Base-by-base conservation (phyloP, 2,888 invertebrate species). In the Aromia moschata region DNA sequence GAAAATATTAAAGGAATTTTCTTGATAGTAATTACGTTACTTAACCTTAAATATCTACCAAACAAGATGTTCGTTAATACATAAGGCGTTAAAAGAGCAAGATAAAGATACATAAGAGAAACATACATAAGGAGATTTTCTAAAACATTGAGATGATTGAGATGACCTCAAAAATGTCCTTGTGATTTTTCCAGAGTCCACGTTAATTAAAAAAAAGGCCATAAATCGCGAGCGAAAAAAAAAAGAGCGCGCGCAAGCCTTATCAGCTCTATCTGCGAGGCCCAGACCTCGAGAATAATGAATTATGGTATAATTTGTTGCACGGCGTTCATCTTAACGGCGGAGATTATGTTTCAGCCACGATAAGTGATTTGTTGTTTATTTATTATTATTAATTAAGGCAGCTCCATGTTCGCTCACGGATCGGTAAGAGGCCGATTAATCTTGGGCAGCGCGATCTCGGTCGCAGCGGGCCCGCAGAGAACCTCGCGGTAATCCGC, bases 371-470 rank as follows among this genome's bases (percentile, higher is more conserved):
- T 62, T 67, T 64, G 65, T 64, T 62, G 67, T 69, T 69, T 67
- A 69, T 67, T 67, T 69, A 62, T 62, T 65, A 56, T 64, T 69
- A 68, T 68, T 68, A 55, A 44, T 44, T 40, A 57, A 58, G 62
- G 68, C 63, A 66, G 70, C 65, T 67, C 68, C 67, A 70, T 73
- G 70, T 71, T 67, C 64, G 67, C 68, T 71, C 67, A 68, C 65
- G 71, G 65, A 68, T 69, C 64, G 65, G 68, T 70, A 70, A 72
- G 65, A 67, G 65, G 57, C 54, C 71, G 62, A 72, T 74, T 72
- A 71, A 74, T 74, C 70, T 72, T 71, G 62, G 49, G 58, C 62
- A 70, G 62, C 66, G 60, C 60, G 60, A 56, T 62, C 51, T 55
- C 49, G 53, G 14, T 47, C 61, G 25, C 66, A 66, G 66, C 66